Conservation (phyloP, 1,140 invertebrate species). For the Trachelipus rathkii region DNA sequence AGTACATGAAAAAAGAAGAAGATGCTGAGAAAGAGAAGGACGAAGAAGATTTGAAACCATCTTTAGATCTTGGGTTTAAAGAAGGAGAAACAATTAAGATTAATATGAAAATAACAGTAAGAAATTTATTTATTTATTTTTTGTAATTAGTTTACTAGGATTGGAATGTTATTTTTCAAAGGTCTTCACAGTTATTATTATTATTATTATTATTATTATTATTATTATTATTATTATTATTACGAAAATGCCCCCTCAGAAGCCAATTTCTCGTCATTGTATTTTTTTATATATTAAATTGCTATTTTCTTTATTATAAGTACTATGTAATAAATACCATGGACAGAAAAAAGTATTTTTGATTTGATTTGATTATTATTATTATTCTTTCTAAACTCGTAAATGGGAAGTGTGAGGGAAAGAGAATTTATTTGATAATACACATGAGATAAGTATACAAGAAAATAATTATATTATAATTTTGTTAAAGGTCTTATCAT, state of each 20-base stretch:
- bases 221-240: slow-evolving; percentile 21
- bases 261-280: no score
- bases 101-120: slow-evolving; percentile 94
- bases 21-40: slow-evolving; percentile 70
- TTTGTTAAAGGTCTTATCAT: no score
- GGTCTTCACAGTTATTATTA: slow-evolving; percentile 21
- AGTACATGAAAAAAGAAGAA: slow-evolving; percentile 90
- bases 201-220: slow-evolving; percentile 14
- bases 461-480: no score
- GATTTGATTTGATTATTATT: no score
- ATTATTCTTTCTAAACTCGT: background rate
- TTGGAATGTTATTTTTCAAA: background rate
- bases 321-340: no score
- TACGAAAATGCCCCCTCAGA: no score
- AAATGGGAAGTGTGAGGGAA: background rate
- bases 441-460: background rate
- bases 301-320: no score
- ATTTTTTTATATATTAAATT: no score
- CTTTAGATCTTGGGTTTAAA: slow-evolving; percentile 93
- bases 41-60: slow-evolving; percentile 62
- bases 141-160: background rate
- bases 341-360: no score
- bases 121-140: slow-evolving; percentile 47
- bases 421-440: background rate
- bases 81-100: slow-evolving; percentile 98